Evolutionary conservation across 1,140 invertebrate species (phyloP).

Genomic region (Drosophila virilis): DNA sequence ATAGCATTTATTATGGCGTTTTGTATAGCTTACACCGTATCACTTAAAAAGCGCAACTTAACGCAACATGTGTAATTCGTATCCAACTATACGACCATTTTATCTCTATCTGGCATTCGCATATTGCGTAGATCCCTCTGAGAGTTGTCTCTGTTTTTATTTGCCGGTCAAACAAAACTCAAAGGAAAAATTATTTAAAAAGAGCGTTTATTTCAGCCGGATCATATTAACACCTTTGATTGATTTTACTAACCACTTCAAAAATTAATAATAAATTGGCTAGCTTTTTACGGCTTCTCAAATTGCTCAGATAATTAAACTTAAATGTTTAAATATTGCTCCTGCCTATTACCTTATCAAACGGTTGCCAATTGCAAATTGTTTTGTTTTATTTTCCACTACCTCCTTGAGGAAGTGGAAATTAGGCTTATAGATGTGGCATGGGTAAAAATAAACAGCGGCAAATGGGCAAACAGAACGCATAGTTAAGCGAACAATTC

Average conservation of each 20-base stretch:
- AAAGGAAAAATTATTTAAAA: not conserved
- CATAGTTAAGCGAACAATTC: not conserved
- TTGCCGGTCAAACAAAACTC: not conserved
- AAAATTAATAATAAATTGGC: not conserved
- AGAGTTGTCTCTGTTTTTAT: not conserved
- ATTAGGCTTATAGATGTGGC: not conserved
- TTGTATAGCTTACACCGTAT: slow-evolving; percentile 2
- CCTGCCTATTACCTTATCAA: slow-evolving; percentile 41
- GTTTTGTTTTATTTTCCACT: slow-evolving; percentile 35
- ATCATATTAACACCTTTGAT: not conserved
- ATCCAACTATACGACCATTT: not conserved
- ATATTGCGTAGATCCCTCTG: not conserved
- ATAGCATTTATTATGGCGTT: not conserved
- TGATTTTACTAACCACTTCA: not conserved
- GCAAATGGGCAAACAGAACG: slow-evolving; percentile 2
- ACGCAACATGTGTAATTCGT: not conserved
- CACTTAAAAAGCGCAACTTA: not conserved
- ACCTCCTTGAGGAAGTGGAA: slow-evolving; percentile 2
- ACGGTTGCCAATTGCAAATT: slow-evolving; percentile 47
- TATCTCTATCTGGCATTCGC: too few species aligned
- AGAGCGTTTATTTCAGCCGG: not conserved
- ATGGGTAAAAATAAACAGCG: slow-evolving; percentile 6
- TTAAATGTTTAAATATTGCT: slow-evolving; percentile 23
- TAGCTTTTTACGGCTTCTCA: not conserved
- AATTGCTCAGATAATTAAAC: slow-evolving; percentile 16